Conservation (phyloP, 1,140 invertebrate species). For the Drosophila athabasca region DNA sequence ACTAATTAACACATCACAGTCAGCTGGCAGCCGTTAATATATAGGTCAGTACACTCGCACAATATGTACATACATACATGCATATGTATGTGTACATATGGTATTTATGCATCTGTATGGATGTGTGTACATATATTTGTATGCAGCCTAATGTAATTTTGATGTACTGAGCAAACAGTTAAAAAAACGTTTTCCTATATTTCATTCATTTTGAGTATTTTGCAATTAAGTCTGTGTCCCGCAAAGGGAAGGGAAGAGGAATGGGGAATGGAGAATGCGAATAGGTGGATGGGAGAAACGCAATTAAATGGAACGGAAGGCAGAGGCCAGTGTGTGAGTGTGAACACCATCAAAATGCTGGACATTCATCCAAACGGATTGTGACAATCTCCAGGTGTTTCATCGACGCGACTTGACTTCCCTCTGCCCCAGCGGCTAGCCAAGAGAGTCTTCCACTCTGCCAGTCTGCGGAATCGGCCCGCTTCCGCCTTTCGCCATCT, state of each 20-base stretch:
- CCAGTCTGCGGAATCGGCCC: neutral
- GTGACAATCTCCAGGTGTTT: slow-evolving; percentile 36
- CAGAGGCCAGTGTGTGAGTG: slow-evolving; percentile 2
- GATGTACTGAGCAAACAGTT: slow-evolving; percentile 52
- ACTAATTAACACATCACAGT: slow-evolving; percentile 73
- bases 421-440: neutral
- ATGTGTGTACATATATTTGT: too few species aligned
- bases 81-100: slow-evolving; percentile 12
- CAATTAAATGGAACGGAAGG: slow-evolving; percentile 19
- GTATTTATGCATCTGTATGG: slow-evolving; percentile 13
- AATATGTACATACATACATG: neutral
- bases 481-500: slow-evolving; percentile 41
- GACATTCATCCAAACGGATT: slow-evolving; percentile 37
- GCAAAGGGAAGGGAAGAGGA: too few species aligned
- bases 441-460: slow-evolving; percentile 2
- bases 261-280: too few species aligned
- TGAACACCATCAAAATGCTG: neutral
- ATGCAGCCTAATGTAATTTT: slow-evolving; percentile 65
- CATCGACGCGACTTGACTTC: too few species aligned
- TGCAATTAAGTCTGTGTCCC: slow-evolving; percentile 4
- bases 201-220: slow-evolving; percentile 6
- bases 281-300: too few species aligned
- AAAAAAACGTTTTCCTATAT: neutral
- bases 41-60: slow-evolving; percentile 45
- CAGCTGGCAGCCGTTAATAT: slow-evolving; percentile 46